Percentiles rank a stretch among this genome's conserved stretches.
These are phyloP conservation scores for Toxotes lorentzi DNA, from an alignment of 2,797 vertebrate species.

Conservation along the genomic window DNA sequence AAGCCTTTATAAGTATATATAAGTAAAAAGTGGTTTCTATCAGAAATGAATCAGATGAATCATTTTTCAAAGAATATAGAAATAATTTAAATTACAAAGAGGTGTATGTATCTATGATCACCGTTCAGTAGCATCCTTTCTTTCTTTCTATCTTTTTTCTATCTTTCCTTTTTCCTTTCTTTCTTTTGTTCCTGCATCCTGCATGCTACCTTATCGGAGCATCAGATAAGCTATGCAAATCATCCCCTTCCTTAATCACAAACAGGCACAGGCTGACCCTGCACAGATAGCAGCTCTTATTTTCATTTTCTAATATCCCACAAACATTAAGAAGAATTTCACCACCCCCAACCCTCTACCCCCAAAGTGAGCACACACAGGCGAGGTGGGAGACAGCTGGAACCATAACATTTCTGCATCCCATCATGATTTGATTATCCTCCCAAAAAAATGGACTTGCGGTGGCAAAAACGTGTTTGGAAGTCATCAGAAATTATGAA, in stretches of 20 bases:
- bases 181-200: slow-evolving; percentile 16
- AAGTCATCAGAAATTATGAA: slow-evolving; percentile 48
- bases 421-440: slow-evolving; percentile 54
- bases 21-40: not conserved
- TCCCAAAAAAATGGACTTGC: slow-evolving; percentile 5
- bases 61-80: not conserved
- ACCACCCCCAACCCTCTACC: slow-evolving; percentile 17
- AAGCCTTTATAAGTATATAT: not conserved
- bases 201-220: slow-evolving; percentile 30
- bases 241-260: slow-evolving; percentile 72
- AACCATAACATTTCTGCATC: slow-evolving; percentile 42
- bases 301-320: slow-evolving; percentile 76
- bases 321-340: slow-evolving; percentile 69
- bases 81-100: not conserved
- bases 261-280: slow-evolving; percentile 66
- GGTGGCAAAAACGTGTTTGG: slow-evolving; percentile 27
- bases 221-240: slow-evolving; percentile 51
- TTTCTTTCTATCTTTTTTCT: slow-evolving; percentile 1
- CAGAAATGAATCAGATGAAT: not conserved
- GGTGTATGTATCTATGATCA: slow-evolving; percentile 3
- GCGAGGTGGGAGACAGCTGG: slow-evolving; percentile 29
- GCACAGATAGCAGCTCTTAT: slow-evolving; percentile 62
- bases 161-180: not conserved
- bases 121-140: not conserved
- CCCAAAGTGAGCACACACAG: slow-evolving; percentile 30